Evolutionary conservation across 2,797 vertebrate species (phyloP).

Genomic region (Allobates femoralis): DNA sequence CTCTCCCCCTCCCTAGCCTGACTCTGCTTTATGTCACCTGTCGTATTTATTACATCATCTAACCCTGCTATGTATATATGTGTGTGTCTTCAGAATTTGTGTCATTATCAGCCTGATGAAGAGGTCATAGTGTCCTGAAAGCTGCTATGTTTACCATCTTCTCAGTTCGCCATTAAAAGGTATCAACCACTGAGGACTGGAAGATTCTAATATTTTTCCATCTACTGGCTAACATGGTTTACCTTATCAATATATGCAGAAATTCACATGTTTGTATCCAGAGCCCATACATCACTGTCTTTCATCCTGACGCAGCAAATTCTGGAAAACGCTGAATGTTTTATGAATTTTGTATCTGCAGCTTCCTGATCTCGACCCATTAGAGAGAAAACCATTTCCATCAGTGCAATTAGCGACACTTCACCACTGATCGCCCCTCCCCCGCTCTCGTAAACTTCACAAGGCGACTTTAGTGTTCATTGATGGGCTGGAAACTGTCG

Average conservation of each 20-base stretch:
- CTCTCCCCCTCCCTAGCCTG: no score
- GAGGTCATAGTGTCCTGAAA: no score
- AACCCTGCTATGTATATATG: no score
- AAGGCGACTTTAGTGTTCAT: background rate
- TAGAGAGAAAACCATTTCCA: background rate
- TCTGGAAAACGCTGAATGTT: conserved; percentile 13
- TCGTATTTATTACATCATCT: no score
- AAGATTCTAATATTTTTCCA: no score
- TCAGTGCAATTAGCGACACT: background rate
- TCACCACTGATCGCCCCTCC: background rate
- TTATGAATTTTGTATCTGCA: background rate
- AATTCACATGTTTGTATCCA: no score
- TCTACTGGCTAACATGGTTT: background rate
- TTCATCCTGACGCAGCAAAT: background rate
- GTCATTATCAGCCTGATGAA: no score
- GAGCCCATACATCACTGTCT: background rate
- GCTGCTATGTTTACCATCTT: no score
- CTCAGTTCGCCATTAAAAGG: no score
- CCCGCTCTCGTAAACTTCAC: background rate
- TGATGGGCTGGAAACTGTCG: background rate
- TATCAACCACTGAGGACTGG: no score
- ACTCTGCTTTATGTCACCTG: no score
- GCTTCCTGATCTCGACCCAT: background rate
- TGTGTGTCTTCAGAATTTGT: no score
- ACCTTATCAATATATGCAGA: background rate